phyloP scores from a whole-genome alignment of 2,113 vertebrate species.

The Pelmatolapia mariae region DNA sequence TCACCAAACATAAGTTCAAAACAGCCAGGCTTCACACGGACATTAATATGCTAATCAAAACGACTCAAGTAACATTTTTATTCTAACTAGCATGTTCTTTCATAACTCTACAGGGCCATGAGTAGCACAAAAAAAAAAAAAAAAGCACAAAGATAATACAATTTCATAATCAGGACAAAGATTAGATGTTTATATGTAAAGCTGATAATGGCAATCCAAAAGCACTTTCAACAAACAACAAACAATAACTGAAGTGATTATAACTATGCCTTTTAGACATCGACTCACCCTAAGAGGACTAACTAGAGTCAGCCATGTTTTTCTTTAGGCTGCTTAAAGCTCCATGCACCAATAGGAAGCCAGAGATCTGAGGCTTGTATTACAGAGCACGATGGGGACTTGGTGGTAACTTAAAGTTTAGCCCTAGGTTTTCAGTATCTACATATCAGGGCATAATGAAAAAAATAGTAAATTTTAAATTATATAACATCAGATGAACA shows the following conservation, averaged over 20 bases:
- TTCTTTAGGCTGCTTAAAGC: neutral
- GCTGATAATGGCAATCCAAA: neutral
- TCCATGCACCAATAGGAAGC: neutral
- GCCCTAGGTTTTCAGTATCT: neutral
- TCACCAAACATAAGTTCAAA: neutral
- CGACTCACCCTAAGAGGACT: neutral
- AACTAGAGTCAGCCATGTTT: neutral
- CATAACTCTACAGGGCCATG: neutral
- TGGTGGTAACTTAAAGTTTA: neutral
- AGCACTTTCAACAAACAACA: neutral
- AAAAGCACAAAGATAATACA: neutral
- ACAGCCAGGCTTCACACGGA: neutral
- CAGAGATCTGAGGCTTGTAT: neutral
- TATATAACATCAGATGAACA: neutral
- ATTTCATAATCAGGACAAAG: neutral
- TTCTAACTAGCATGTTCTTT: neutral
- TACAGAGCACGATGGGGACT: neutral
- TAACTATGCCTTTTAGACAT: neutral
- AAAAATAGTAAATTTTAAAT: neutral
- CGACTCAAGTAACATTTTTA: neutral
- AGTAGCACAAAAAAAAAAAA: neutral
- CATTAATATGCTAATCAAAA: neutral
- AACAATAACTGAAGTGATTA: neutral
- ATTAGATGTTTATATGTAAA: neutral
- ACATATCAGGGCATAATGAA: neutral